Base-by-base conservation (phyloP, 2,888 invertebrate species). In the Ernsta delagoae region DNA sequence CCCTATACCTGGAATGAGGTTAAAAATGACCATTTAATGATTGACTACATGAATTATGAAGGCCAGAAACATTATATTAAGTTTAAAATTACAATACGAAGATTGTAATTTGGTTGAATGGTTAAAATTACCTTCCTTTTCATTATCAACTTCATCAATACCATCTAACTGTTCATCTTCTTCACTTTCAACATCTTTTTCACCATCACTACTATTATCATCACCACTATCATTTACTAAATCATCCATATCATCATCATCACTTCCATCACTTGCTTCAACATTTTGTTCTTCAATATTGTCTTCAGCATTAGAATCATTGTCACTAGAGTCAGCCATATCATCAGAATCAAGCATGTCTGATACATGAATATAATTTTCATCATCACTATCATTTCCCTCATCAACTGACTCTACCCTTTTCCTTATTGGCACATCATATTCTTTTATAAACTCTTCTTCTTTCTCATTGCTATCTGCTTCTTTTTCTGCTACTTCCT, bases 291-390 rank as follows among this genome's bases (percentile, higher is more conserved):
- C 69, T 41, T 75, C 72, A 62, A 68, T 71, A n/a, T 36, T 34
- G 65, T 70, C 70, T 5, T 74, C 74, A 59, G 59, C 59, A 12
- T 16, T 6, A 70, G 62, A 74, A 74, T 81, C 77, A 64, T 79
- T 81, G 74, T 85, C 83, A 75, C 81, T 84, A 1, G 79, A 77
- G 31, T 83, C 81, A 60, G 77, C 85, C 41, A 85, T 75, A 79
- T 89, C 89, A 79, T 90, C 90, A 70, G 87, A 86, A 80, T 84
- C 88, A 24, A 85, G 72, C 84, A 87, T 89, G 70, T 85, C 94
- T 56, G 92, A 92, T 48, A 93, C 71, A 79, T 91, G 89, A 8
- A 82, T 72, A 71, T 88, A 88, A 71, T 87, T 88, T 0, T 89
- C 84, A 57, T 89, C 88, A 80, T 89, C 90, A 75, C 88, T 88